Base-by-base conservation (phyloP, 2,888 invertebrate genomes). In the Incurvaria masculella region DNA sequence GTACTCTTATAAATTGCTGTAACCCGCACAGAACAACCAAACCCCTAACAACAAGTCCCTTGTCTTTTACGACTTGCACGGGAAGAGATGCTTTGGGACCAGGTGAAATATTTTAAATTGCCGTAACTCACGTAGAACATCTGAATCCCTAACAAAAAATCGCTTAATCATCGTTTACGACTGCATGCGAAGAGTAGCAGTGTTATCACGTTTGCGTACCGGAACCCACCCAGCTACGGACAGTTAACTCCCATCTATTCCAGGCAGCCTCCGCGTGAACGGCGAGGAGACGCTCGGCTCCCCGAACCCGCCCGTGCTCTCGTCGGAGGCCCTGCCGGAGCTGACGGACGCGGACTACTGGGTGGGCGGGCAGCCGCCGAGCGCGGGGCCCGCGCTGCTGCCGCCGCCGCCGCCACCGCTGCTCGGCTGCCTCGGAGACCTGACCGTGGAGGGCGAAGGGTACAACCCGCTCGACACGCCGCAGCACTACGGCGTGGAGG, bases 361-460 rank as follows among this genome's bases (percentile, higher is more conserved):
- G 72, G 81, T 94, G 58, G 97, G 94, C 2, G 97, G 97, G 1
- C 80, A 89, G 2, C 89, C 94, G 4, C 91, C 94, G 2, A 88
- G 86, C 2, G 57, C 53, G 42, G 51, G 51, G 21, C 47, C 51
- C 10, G 50, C 50, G n/a, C 45, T 65, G 1, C 56, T 60, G 21
- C 53, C 66, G 46, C 61, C 64, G 1, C 58, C 69, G 2, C 65
- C 63, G 50, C 60, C 64, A 11, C 74, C 88, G 0, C 87, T 91
- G 66, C 80, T 91, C 46, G 94, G 94, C n/a, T 94, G 93, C 61
- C 82, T 94, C 76, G 86, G 87, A 44, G 88, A 87, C 49, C 80
- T 94, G 2, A 81, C 85, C 39, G 84, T 91, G 8, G 86, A 87
- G 58, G 70, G 85, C 45, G 83, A 88, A 60, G 83, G 85, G 0